These are phyloP conservation scores for Diaperis boleti DNA, from an alignment of 2,888 invertebrate genomes.

Conservation along the genomic window DNA sequence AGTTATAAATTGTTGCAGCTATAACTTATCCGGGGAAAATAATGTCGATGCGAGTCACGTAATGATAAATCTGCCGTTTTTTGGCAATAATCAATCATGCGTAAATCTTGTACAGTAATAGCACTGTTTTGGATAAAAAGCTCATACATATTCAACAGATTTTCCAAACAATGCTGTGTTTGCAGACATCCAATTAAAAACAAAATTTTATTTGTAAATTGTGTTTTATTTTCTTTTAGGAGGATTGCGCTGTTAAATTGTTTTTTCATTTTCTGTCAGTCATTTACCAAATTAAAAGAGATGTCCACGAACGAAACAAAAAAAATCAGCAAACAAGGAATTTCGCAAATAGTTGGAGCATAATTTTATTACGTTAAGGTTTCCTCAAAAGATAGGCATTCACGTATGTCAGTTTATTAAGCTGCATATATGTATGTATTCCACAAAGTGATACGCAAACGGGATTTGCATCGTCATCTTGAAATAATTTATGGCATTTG, in stretches of 20 bases:
- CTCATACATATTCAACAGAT: constrained; percentile 26
- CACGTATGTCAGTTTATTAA: constrained; percentile 38
- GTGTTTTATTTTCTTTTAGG: not conserved
- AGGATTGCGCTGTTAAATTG: not conserved
- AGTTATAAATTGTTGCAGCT: not conserved
- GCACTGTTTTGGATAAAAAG: constrained; percentile 5
- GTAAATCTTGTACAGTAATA: constrained; percentile 18
- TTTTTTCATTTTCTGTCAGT: not conserved
- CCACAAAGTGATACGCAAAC: constrained; percentile 40
- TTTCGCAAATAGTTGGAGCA: constrained; percentile 18
- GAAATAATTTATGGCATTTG: not conserved
- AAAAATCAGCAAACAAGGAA: not conserved
- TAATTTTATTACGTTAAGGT: constrained; percentile 2
- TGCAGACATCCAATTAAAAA: constrained; percentile 17
- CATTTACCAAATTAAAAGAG: no score
- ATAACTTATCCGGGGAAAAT: not conserved
- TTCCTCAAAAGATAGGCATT: constrained; percentile 2
- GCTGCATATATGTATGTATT: no score
- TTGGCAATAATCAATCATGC: constrained; percentile 25
- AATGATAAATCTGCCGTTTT: not conserved
- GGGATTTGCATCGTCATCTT: constrained; percentile 35
- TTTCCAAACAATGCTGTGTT: constrained; percentile 13
- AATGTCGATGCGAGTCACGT: not conserved
- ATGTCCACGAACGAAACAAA: no score
- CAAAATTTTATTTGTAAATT: constrained; percentile 4